Percentiles rank a stretch among this genome's conserved stretches.
Evolutionary conservation across 2,888 invertebrate genomes (phyloP).

Genomic region (Hydraecia micacea): DNA sequence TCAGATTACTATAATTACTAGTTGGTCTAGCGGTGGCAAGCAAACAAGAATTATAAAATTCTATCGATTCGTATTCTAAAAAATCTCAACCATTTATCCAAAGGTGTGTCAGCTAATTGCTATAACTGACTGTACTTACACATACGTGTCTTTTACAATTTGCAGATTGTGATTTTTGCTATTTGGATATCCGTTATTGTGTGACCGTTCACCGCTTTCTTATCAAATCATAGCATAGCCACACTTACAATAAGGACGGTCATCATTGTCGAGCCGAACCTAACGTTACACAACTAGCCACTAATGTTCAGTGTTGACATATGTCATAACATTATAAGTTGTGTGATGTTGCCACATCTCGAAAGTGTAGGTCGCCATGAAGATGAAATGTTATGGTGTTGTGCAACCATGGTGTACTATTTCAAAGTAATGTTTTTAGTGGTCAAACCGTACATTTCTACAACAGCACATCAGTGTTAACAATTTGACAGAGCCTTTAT

Average conservation of each 20-base stretch:
- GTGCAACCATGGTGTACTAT: conserved; percentile 32
- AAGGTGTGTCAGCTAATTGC: no score
- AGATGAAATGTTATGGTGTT: conserved; percentile 38
- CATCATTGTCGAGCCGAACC: conserved; percentile 18
- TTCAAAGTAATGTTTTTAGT: conserved; percentile 3
- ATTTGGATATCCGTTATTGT: neutral
- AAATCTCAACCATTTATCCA: no score
- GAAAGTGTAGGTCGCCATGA: conserved; percentile 19
- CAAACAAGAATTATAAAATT: no score
- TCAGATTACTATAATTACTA: no score
- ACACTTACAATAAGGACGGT: neutral
- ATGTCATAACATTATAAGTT: conserved; percentile 44
- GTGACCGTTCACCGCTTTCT: neutral
- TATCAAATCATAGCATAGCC: neutral
- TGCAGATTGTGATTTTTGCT: no score
- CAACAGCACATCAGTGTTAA: neutral
- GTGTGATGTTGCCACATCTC: conserved; percentile 33
- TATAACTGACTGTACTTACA: no score
- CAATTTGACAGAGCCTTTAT: neutral
- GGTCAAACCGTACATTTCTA: neutral
- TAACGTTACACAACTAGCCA: conserved; percentile 26
- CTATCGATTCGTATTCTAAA: no score
- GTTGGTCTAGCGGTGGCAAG: no score
- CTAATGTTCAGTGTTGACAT: conserved; percentile 41
- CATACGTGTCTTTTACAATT: no score